A percentile compares a stretch with the other conserved stretches of the same genome.
These are phyloP conservation scores for Zeuzera pyrina DNA, from an alignment of 2,888 invertebrate species.

Conservation along the genomic window DNA sequence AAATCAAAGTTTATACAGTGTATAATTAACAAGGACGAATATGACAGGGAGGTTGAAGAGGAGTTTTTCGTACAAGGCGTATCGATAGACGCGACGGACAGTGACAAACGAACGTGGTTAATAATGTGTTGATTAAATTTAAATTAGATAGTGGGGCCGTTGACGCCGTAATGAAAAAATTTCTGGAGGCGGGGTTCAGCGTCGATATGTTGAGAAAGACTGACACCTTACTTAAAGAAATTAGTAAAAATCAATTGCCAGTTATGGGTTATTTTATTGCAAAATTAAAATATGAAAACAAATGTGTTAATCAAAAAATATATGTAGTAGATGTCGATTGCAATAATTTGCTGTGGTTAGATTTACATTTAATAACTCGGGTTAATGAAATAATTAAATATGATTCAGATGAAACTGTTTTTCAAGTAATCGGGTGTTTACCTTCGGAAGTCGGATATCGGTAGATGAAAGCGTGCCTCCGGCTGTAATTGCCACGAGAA, in stretches of 20 bases:
- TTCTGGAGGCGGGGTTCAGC: too few relatives aligned
- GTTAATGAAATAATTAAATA: constrained; percentile 2
- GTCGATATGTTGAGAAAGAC: too few relatives aligned
- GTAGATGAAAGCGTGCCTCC: constrained; percentile 6
- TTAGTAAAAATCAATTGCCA: constrained; percentile 4
- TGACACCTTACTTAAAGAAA: too few relatives aligned
- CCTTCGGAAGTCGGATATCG: constrained; percentile 4
- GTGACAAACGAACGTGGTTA: too few relatives aligned
- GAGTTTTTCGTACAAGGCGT: too few relatives aligned
- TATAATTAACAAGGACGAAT: neutral
- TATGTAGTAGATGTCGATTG: constrained; percentile 5
- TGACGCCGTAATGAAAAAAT: too few relatives aligned
- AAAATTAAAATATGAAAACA: neutral
- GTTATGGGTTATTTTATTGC: constrained; percentile 6
- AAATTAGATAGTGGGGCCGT: too few relatives aligned
- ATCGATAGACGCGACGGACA: too few relatives aligned
- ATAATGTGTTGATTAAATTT: too few relatives aligned
- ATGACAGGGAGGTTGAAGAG: neutral
- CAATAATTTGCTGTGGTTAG: constrained; percentile 6
- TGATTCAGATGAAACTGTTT: neutral
- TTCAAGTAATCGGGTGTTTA: constrained; percentile 6
- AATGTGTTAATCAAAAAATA: constrained; percentile 1
- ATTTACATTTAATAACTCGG: constrained; percentile 1
- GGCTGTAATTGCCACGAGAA: constrained; percentile 4
- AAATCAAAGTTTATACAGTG: neutral